Evolutionary conservation across 2,113 vertebrate species (phyloP).

Genomic region (Perca fluviatilis): DNA sequence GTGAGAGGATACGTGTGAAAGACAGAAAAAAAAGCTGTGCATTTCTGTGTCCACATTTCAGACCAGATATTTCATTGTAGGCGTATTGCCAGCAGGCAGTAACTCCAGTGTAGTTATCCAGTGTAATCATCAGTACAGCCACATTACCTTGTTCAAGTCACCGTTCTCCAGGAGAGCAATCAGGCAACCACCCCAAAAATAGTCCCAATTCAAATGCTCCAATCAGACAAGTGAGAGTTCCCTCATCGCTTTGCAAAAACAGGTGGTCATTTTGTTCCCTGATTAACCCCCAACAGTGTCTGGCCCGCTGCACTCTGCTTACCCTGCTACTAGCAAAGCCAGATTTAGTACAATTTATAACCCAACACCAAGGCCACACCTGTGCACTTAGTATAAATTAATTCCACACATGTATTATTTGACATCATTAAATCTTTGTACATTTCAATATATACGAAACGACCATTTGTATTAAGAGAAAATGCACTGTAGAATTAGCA

Average conservation of each 20-base stretch:
- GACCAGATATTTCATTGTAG: constrained; percentile 59
- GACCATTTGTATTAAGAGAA: constrained; percentile 44
- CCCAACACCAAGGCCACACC: constrained; percentile 51
- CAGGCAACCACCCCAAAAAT: constrained; percentile 60
- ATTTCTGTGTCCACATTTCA: constrained; percentile 50
- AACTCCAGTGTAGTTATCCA: constrained; percentile 52
- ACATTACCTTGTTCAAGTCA: constrained; percentile 56
- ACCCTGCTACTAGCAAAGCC: constrained; percentile 32
- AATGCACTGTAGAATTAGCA: constrained; percentile 54
- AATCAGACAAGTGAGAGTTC: constrained; percentile 67
- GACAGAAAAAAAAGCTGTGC: constrained; percentile 33
- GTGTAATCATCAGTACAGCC: constrained; percentile 60
- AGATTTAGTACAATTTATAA: constrained; percentile 56
- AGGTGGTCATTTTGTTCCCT: constrained; percentile 76
- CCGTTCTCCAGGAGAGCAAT: constrained; percentile 65
- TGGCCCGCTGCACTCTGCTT: constrained; percentile 49
- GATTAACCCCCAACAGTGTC: constrained; percentile 69
- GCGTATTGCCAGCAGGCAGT: constrained; percentile 49
- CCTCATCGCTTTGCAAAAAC: constrained; percentile 61
- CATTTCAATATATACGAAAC: constrained; percentile 25
- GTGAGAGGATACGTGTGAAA: constrained; percentile 26
- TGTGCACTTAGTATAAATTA: constrained; percentile 54
- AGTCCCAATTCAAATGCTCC: constrained; percentile 58
- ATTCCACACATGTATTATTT: constrained; percentile 58
- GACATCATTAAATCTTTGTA: constrained; percentile 46